phyloP scores from a whole-genome alignment of 2,888 invertebrate species.

The Cepaea hortensis region DNA sequence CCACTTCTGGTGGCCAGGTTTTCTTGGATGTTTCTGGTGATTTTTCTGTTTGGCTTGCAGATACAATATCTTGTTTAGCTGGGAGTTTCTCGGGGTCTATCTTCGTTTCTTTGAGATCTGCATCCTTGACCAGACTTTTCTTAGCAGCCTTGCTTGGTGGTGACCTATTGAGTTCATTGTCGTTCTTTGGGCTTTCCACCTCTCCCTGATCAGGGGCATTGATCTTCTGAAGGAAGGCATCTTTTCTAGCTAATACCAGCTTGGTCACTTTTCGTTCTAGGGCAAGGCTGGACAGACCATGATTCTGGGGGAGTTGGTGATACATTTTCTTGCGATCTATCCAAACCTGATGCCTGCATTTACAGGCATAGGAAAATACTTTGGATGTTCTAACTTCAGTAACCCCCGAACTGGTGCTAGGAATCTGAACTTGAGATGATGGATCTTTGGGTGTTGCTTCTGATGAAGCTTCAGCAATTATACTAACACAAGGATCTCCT shows the following conservation, averaged over 20 bases:
- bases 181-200: not conserved
- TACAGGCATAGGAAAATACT: not conserved
- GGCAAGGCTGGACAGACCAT: not conserved
- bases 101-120: not conserved
- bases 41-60: not conserved
- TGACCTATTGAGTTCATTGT: not conserved
- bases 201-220: not conserved
- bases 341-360: constrained; percentile 27
- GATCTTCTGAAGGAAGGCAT: not conserved
- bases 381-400: constrained; percentile 6
- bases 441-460: not conserved
- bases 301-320: not conserved
- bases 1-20: not conserved
- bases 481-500: not conserved
- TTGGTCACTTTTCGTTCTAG: constrained; percentile 15
- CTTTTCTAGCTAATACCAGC: not conserved
- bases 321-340: constrained; percentile 8
- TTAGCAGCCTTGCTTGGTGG: not conserved
- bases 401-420: not conserved
- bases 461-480: not conserved
- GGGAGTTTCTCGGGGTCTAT: not conserved
- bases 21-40: not conserved
- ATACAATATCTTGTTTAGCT: not conserved
- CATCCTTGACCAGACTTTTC: not conserved
- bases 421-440: not conserved